Evolutionary conservation across 1,140 invertebrate genomes (phyloP).

Genomic region (Drosophila ambigua): DNA sequence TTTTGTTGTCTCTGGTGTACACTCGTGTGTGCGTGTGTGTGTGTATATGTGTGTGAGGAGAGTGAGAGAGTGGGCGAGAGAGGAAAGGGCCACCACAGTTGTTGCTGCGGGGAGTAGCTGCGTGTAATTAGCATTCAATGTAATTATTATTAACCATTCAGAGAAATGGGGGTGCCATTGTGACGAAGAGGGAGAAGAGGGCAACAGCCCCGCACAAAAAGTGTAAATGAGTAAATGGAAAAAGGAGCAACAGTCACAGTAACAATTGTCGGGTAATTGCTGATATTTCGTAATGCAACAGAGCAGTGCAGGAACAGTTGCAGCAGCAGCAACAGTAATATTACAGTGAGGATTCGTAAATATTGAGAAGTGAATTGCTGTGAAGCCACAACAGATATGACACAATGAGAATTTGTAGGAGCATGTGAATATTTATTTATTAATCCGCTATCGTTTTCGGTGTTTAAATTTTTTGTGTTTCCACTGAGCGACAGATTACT

Average conservation of each 20-base stretch:
- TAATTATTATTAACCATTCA: constrained; percentile 55
- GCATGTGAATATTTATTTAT: neutral
- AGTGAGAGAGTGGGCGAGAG: constrained; percentile 18
- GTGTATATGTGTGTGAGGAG: constrained; percentile 9
- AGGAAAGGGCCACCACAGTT: constrained; percentile 49
- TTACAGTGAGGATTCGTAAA: constrained; percentile 21
- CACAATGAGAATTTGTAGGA: neutral
- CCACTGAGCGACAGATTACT: constrained; percentile 10
- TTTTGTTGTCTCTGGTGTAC: constrained; percentile 24
- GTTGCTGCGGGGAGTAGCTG: constrained; percentile 45
- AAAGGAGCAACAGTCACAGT: constrained; percentile 28
- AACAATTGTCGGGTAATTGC: constrained; percentile 73
- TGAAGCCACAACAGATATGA: constrained; percentile 7
- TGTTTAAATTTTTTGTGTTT: neutral
- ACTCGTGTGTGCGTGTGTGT: constrained; percentile 19
- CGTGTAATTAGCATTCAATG: constrained; percentile 77
- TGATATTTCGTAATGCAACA: constrained; percentile 67
- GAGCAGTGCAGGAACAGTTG: constrained; percentile 29
- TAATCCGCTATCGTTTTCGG: neutral
- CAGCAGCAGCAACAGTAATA: constrained; percentile 31
- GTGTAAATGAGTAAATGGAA: constrained; percentile 40
- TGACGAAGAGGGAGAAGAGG: constrained; percentile 32
- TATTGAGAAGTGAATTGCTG: neutral
- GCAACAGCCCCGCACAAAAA: constrained; percentile 15
- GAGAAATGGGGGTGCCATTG: constrained; percentile 54